Evolutionary conservation across 1,140 invertebrate species (phyloP), one percentile per base, ranked within the genome.

Genomic region (Parasteatoda tepidariorum): DNA sequence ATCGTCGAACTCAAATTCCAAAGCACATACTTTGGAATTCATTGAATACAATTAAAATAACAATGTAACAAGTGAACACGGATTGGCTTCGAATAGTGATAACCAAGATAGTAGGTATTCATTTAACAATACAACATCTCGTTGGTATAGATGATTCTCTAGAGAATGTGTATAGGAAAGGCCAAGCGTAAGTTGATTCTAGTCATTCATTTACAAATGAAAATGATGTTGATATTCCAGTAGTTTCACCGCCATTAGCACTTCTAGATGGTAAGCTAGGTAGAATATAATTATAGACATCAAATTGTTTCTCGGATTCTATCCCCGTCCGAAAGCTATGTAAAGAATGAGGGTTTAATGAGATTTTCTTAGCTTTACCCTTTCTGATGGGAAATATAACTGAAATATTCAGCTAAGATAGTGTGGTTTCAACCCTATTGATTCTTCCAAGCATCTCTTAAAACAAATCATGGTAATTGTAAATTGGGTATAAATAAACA

Each of bases 1-100:
- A n/a, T n/a, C n/a, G n/a, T n/a, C n/a, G n/a, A n/a, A n/a, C n/a
- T n/a, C n/a, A n/a, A n/a, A n/a, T n/a, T n/a, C n/a, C n/a, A n/a
- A n/a, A n/a, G n/a, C n/a, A n/a, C n/a, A n/a, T n/a, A n/a, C n/a
- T n/a, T n/a, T n/a, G n/a, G n/a, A 68, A 57, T n/a, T 57, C 22
- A 22, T 64, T 68, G 76, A 79, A 79, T 79, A 48, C 68, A 68
- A 79, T 79, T 79, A 79, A 79, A 79, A 79, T 79, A 57, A 68
- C 28, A 79, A 79, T 26, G 76, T 79, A 79, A 79, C 76, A 59
- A 79, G 62, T 76, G 33, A 33, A 57, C 38, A 54, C 24, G 38
- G 22, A 55, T 78, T 76, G 22, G 24, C 9, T 31, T 3, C 59
- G 26, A 76, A 76, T 57, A 76, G 64, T 55, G 13, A 31, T 28